Evolutionary conservation across 2,888 invertebrate genomes (phyloP).

Genomic region (Caradrina clavipalpis): DNA sequence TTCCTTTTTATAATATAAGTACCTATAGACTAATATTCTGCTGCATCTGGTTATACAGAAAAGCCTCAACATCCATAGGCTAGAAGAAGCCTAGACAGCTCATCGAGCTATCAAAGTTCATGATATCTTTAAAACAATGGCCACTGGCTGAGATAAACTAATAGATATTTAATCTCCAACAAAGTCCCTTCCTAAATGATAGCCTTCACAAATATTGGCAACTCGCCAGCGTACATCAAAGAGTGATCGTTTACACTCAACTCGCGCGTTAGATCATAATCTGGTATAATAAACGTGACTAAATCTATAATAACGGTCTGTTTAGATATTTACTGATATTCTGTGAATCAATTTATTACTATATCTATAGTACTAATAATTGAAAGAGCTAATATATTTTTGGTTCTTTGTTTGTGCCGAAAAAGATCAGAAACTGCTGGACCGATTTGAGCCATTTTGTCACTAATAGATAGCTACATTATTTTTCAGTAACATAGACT

Average conservation of each 20-base stretch:
- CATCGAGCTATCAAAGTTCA: neutral
- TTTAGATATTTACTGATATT: slow-evolving; percentile 21
- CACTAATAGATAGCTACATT: no score
- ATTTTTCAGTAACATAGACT: no score
- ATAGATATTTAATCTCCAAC: slow-evolving; percentile 17
- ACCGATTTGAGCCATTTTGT: no score
- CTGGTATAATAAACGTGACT: slow-evolving; percentile 23
- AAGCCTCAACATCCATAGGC: no score
- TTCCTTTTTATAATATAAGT: no score
- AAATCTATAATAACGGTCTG: slow-evolving; percentile 27
- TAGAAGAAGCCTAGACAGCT: no score
- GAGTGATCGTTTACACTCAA: slow-evolving; percentile 31
- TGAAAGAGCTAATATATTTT: no score
- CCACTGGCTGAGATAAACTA: neutral
- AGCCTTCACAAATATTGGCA: slow-evolving; percentile 40
- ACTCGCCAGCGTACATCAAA: slow-evolving; percentile 37
- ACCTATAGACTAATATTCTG: no score
- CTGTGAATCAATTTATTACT: slow-evolving; percentile 24
- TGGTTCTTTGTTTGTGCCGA: no score
- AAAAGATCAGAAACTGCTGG: no score
- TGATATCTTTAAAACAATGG: neutral
- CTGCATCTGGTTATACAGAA: no score
- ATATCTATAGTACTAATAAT: neutral
- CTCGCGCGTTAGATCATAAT: slow-evolving; percentile 34
- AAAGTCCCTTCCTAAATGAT: neutral